phyloP scores from a whole-genome alignment of 2,113 vertebrate species.

The Calypte anna region DNA sequence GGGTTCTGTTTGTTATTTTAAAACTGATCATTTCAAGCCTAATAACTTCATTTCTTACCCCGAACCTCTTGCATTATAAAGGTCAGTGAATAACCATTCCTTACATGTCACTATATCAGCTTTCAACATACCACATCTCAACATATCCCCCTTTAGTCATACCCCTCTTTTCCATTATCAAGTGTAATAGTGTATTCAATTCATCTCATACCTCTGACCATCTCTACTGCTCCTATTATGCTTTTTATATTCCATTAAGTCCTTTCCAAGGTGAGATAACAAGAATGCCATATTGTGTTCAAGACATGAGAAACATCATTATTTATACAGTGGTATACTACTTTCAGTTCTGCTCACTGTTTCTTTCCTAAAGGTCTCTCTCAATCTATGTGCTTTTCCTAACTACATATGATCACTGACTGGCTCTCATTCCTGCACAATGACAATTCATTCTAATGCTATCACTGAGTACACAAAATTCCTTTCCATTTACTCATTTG shows the following conservation, averaged over 20 bases:
- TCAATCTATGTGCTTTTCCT: neutral
- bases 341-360: neutral
- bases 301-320: neutral
- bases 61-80: neutral
- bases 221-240: neutral
- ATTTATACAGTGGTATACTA: neutral
- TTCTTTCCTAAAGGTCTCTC: neutral
- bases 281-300: neutral
- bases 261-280: neutral
- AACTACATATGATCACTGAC: neutral
- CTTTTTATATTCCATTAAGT: neutral
- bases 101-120: accelerated
- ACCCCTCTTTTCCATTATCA: neutral
- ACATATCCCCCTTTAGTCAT: neutral
- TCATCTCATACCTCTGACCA: neutral
- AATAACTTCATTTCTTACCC: neutral
- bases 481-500: neutral
- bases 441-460: neutral
- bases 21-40: neutral
- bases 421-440: neutral
- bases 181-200: neutral
- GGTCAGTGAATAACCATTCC: neutral
- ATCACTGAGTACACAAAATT: neutral
- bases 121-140: neutral
- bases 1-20: neutral